Evolutionary conservation across 2,113 vertebrate species (phyloP).

Genomic region (Heterochromis multidens): DNA sequence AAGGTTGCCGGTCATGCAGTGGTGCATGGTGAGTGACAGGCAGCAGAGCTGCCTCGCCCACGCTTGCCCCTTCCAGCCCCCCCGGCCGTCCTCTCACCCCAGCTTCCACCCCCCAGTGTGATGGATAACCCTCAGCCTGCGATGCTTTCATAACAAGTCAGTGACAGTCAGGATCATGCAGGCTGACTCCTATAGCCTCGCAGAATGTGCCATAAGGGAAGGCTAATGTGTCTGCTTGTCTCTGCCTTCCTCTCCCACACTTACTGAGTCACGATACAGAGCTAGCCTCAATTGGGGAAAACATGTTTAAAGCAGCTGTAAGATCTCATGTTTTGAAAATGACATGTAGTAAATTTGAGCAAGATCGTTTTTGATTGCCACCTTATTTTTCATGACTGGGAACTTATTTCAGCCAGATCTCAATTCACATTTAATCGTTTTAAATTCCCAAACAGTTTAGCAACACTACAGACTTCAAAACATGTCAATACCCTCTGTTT

Average conservation of each 20-base stretch:
- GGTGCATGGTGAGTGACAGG: slow-evolving; percentile 69
- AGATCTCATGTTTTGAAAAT: slow-evolving; percentile 20
- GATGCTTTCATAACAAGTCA: slow-evolving; percentile 68
- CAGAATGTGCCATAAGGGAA: slow-evolving; percentile 59
- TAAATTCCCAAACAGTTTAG: slow-evolving; percentile 1
- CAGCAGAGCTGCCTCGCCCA: slow-evolving; percentile 51
- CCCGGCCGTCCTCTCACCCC: slow-evolving; percentile 40
- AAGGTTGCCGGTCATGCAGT: slow-evolving; percentile 65
- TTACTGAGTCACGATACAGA: slow-evolving; percentile 54
- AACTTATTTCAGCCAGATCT: slow-evolving; percentile 20
- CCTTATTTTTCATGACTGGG: slow-evolving; percentile 11
- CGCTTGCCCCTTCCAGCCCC: slow-evolving; percentile 4
- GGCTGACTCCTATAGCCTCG: slow-evolving; percentile 60
- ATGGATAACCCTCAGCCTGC: slow-evolving; percentile 56
- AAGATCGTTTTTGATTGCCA: neutral
- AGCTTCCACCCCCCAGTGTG: slow-evolving; percentile 53
- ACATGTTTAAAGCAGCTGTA: slow-evolving; percentile 44
- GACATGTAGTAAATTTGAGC: slow-evolving; percentile 11
- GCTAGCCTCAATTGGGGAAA: slow-evolving; percentile 14
- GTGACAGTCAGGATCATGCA: slow-evolving; percentile 67
- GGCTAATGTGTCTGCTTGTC: slow-evolving; percentile 67
- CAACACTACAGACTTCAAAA: slow-evolving; percentile 24
- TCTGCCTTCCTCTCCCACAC: slow-evolving; percentile 55
- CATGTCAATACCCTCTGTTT: slow-evolving; percentile 31
- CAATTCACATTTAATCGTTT: slow-evolving; percentile 23